Percentiles rank a stretch among this genome's conserved stretches.
phyloP scores from a whole-genome alignment of 2,888 invertebrate genomes.

The Cryptocephalus primarius region DNA sequence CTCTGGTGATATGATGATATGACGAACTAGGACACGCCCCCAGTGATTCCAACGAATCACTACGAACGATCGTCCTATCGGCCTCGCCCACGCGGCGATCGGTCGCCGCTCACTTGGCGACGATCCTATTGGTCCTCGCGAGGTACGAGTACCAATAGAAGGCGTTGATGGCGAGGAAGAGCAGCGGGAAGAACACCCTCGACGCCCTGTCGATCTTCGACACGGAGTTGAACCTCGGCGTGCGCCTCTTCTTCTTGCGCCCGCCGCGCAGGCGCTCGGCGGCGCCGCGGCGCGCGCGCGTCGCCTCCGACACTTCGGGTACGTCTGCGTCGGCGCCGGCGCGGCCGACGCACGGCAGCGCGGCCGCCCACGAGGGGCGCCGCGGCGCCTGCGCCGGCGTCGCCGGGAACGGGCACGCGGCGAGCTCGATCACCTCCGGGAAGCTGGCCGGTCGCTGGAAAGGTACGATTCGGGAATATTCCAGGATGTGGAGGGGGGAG shows the following conservation, averaged over 20 bases:
- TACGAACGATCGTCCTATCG: no score
- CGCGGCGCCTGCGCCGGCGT: constrained; percentile 29
- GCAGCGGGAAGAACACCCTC: constrained; percentile 62
- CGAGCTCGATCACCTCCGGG: constrained; percentile 53
- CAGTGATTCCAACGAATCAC: no score
- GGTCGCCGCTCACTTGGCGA: neutral
- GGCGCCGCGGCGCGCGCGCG: constrained; percentile 1
- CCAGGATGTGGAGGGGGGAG: neutral
- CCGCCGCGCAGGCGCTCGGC: constrained; percentile 10
- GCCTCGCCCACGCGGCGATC: no score
- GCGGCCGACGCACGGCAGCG: constrained; percentile 28
- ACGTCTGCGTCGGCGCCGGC: constrained; percentile 9
- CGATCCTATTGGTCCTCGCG: constrained; percentile 47
- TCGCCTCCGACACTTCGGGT: neutral
- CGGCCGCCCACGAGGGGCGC: constrained; percentile 33
- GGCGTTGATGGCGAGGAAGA: constrained; percentile 63
- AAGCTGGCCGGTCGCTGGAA: constrained; percentile 25
- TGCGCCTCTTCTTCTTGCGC: constrained; percentile 36
- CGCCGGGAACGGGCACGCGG: constrained; percentile 46
- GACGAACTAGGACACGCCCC: no score
- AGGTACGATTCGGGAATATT: no score
- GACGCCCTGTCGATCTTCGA: constrained; percentile 70
- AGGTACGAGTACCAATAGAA: constrained; percentile 72
- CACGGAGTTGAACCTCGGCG: constrained; percentile 64
- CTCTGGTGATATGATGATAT: no score